These are phyloP conservation scores for Drosophila ogumai DNA, from an alignment of 1,140 invertebrate genomes.

Conservation along the genomic window DNA sequence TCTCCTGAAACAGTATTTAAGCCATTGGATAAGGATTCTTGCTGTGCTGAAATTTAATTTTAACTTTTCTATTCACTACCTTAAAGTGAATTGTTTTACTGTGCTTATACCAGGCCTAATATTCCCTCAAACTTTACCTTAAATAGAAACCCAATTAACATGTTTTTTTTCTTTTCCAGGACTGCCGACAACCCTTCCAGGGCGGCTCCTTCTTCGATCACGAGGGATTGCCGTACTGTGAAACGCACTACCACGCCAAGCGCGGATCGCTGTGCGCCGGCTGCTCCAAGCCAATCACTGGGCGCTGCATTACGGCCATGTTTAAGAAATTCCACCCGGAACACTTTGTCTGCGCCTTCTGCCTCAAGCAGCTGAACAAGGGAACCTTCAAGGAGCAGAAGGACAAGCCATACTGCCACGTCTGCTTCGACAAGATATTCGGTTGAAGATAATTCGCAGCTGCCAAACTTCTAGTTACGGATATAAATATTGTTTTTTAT, in stretches of 20 bases:
- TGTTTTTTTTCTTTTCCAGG: constrained; percentile 86
- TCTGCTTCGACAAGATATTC: constrained; percentile 98
- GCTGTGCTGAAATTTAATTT: not conserved
- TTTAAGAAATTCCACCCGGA: constrained; percentile 99
- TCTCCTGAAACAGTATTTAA: not conserved
- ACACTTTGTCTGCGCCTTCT: constrained; percentile 98
- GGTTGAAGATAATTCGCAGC: constrained; percentile 87
- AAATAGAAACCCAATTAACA: not conserved
- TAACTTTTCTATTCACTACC: too few relatives aligned
- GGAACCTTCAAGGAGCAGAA: constrained; percentile 99
- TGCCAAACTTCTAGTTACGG: constrained; percentile 58
- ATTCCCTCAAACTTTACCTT: too few relatives aligned
- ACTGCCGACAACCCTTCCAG: constrained; percentile 96
- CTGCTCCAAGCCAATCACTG: constrained; percentile 98
- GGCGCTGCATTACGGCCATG: constrained; percentile 99
- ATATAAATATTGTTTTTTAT: constrained; percentile 69
- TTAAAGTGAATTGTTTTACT: too few relatives aligned
- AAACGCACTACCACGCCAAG: constrained; percentile 99
- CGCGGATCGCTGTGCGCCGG: constrained; percentile 98
- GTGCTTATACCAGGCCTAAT: too few relatives aligned
- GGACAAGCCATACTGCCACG: constrained; percentile 99
- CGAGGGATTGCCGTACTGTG: constrained; percentile 98
- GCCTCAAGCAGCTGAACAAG: constrained; percentile 98
- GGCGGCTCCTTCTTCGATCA: constrained; percentile 98
- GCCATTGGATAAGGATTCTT: not conserved